Conservation (phyloP, 2,888 invertebrate genomes). For the Zhuqinia jingwanae region DNA sequence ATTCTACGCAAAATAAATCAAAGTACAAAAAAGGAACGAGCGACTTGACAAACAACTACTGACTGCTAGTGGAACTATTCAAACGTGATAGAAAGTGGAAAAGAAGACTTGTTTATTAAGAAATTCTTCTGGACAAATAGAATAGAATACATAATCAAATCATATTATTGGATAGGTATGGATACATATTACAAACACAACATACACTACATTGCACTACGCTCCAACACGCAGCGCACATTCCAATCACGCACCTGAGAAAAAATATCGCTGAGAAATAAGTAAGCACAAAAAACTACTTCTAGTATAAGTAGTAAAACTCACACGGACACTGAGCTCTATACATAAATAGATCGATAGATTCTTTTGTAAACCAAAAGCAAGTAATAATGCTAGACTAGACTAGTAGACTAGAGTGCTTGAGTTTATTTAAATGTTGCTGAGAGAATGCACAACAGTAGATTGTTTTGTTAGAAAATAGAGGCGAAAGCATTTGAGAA, state of each 20-base stretch:
- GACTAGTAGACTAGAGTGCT: not conserved
- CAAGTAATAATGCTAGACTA: not conserved
- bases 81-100: slow-evolving; percentile 31
- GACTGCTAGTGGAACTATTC: not conserved
- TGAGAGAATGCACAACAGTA: slow-evolving; percentile 2
- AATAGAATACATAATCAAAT: slow-evolving; percentile 4
- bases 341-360: not conserved
- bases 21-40: too few species aligned
- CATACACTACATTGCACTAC: not conserved
- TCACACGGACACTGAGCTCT: slow-evolving; percentile 8
- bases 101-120: not conserved
- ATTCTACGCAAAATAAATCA: too few species aligned
- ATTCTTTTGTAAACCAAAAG: not conserved
- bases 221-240: slow-evolving; percentile 42
- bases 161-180: not conserved
- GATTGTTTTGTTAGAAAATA: not conserved
- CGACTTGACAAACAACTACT: not conserved
- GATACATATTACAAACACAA: not conserved
- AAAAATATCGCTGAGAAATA: slow-evolving; percentile 18
- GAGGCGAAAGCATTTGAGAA: not conserved
- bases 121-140: not conserved
- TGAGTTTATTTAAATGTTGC: not conserved
- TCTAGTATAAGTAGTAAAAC: not conserved
- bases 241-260: slow-evolving; percentile 49
- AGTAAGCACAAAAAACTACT: not conserved